Conservation (phyloP, 2,797 vertebrate genomes). For the Hoplostethus atlanticus region DNA sequence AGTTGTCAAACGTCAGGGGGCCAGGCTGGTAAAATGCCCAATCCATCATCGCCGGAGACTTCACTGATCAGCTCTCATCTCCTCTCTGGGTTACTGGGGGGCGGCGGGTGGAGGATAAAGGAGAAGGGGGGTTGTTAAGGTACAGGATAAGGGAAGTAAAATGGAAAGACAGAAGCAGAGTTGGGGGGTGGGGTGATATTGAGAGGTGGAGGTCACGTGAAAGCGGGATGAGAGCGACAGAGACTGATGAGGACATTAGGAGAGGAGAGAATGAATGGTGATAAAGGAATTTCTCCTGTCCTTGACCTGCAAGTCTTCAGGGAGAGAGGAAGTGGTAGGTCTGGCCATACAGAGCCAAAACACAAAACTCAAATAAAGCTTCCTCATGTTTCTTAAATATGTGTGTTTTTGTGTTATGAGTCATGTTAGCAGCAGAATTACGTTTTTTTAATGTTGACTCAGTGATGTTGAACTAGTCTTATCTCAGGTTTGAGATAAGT, state of each 20-base stretch:
- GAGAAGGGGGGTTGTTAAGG: constrained; percentile 3
- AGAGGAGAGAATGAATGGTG: neutral
- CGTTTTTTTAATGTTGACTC: too few species aligned
- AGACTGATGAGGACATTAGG: neutral
- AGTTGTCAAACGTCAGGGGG: neutral
- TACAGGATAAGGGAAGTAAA: constrained; percentile 41
- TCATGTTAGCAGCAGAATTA: too few species aligned
- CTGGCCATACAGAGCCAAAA: neutral
- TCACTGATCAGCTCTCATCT: constrained; percentile 32
- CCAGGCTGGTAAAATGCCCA: constrained; percentile 14
- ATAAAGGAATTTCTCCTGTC: neutral
- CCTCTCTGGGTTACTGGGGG: constrained; percentile 14
- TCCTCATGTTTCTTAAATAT: too few species aligned
- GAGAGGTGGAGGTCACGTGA: constrained; percentile 30
- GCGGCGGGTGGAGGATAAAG: neutral
- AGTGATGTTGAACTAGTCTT: too few species aligned
- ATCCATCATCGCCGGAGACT: constrained; percentile 16
- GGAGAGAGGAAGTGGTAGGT: constrained; percentile 1
- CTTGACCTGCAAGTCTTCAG: neutral
- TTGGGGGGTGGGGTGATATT: constrained; percentile 12
- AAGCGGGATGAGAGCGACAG: neutral
- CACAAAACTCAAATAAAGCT: too few species aligned
- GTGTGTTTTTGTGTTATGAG: too few species aligned
- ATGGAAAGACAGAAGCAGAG: neutral
- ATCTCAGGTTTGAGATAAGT: too few species aligned